These are phyloP conservation scores for Dicrurus megarhynchus DNA, from an alignment of 2,113 vertebrate genomes.

Conservation along the genomic window DNA sequence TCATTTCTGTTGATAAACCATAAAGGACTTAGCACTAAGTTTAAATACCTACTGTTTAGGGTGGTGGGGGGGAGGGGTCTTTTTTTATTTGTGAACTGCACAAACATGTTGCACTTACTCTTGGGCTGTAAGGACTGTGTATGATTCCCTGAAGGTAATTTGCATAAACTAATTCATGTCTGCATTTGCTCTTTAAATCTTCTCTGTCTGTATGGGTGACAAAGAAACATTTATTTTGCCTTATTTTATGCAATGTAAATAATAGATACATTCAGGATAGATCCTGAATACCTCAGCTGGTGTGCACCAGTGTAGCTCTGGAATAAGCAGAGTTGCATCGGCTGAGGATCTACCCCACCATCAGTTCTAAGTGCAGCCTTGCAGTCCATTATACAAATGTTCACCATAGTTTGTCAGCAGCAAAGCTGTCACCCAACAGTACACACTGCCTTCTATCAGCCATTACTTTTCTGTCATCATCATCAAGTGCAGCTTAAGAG, in stretches of 20 bases:
- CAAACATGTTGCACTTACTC: background rate
- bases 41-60: background rate
- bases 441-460: conserved; percentile 20
- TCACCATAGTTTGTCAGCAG: background rate
- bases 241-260: background rate
- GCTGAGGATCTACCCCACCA: background rate
- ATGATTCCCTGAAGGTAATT: background rate
- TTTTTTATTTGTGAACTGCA: background rate
- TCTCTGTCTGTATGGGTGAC: background rate
- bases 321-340: background rate
- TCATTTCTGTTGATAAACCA: background rate
- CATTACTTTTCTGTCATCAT: conserved; percentile 36
- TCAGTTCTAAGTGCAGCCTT: background rate
- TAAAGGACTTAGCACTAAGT: background rate
- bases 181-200: conserved; percentile 14
- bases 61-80: background rate
- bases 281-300: background rate
- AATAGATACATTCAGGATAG: background rate
- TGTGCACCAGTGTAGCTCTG: background rate
- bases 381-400: background rate
- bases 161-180: background rate
- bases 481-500: conserved; percentile 12
- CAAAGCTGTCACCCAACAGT: conserved; percentile 43
- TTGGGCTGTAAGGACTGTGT: background rate
- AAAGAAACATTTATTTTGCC: conserved; percentile 10